Conservation (phyloP, 1,140 invertebrate genomes). For the Rhagoletis pomonella region DNA sequence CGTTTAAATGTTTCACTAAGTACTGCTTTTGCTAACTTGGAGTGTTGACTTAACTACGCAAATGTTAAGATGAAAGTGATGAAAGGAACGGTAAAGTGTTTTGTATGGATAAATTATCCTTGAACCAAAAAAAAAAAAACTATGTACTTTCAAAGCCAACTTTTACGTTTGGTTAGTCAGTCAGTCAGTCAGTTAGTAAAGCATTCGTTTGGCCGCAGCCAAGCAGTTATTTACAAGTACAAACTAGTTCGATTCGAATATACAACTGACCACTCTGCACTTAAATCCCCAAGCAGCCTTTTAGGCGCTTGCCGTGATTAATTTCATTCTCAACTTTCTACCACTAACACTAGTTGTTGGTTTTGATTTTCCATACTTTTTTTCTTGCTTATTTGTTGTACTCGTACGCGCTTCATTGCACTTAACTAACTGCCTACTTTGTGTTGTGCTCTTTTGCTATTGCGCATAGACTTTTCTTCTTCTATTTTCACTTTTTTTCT, state of each 20-base stretch:
- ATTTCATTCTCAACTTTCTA: background rate
- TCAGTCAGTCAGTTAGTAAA: background rate
- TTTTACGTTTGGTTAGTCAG: background rate
- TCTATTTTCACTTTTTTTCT: background rate
- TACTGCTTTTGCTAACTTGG: background rate
- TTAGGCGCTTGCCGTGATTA: slow-evolving; percentile 12
- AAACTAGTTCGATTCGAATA: background rate
- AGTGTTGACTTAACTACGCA: slow-evolving; percentile 35
- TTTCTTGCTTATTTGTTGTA: background rate
- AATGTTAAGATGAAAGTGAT: slow-evolving; percentile 7
- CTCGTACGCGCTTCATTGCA: slow-evolving; percentile 14
- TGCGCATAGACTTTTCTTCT: background rate
- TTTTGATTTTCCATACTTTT: background rate
- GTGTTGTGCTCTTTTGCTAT: background rate
- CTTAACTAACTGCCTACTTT: slow-evolving; percentile 37
- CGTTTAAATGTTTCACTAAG: slow-evolving; percentile 42
- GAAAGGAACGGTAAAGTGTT: background rate
- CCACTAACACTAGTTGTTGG: background rate
- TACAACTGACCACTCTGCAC: background rate
- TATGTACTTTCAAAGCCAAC: background rate
- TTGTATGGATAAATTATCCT: background rate
- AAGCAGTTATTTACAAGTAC: background rate
- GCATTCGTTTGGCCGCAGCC: background rate
- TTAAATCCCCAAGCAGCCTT: slow-evolving; percentile 6
- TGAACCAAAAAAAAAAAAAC: background rate